phyloP scores from a whole-genome alignment of 2,797 vertebrate species.

The Melanogrammus aeglefinus region DNA sequence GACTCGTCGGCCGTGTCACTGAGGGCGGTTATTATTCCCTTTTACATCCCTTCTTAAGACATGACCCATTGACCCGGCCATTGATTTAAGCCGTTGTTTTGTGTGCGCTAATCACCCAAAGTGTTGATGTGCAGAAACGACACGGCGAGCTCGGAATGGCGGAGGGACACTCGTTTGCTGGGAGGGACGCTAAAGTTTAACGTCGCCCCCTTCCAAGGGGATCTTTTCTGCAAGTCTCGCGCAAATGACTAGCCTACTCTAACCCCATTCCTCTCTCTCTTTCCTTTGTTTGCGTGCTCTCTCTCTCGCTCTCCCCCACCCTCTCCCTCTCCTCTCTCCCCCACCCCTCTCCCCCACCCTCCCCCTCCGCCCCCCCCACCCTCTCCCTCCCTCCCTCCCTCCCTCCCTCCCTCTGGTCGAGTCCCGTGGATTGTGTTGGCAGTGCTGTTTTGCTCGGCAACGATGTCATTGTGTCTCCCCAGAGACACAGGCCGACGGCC shows the following conservation, averaged over 20 bases:
- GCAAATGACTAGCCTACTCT: not conserved
- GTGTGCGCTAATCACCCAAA: not conserved
- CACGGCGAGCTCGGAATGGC: not conserved
- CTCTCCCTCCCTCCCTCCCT: conserved; percentile 54
- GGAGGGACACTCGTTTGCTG: not conserved
- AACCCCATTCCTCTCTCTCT: not conserved
- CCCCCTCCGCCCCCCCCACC: conserved; percentile 39
- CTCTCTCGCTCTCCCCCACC: conserved; percentile 49
- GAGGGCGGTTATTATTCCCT: not conserved
- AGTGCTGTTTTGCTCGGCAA: conserved; percentile 32
- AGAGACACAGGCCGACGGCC: conserved; percentile 35
- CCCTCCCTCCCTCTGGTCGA: conserved; percentile 43
- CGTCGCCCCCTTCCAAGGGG: not conserved
- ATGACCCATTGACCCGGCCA: not conserved
- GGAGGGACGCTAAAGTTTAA: not conserved
- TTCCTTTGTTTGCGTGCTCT: not conserved
- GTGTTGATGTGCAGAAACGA: not conserved
- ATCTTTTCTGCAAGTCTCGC: not conserved
- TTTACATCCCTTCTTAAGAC: not conserved
- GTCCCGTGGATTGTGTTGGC: conserved; percentile 27
- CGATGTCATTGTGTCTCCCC: conserved; percentile 47
- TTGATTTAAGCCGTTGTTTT: not conserved
- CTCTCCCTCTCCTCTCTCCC: conserved; percentile 56
- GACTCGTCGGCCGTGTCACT: not conserved
- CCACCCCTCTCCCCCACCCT: not conserved